These are phyloP conservation scores for Psittacula derbiana DNA, from an alignment of 2,797 vertebrate species.

Conservation along the genomic window DNA sequence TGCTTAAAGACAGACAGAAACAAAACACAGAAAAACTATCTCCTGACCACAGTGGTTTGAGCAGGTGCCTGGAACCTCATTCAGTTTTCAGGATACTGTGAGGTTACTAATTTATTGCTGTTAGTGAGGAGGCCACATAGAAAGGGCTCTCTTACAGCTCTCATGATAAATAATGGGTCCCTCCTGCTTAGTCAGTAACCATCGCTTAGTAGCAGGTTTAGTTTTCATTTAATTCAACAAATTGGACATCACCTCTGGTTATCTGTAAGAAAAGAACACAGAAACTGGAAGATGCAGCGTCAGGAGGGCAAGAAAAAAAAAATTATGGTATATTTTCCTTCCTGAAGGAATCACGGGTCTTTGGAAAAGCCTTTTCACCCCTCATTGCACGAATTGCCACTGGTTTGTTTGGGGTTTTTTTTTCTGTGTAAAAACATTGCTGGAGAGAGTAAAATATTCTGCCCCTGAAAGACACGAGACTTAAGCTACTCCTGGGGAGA, in stretches of 20 bases:
- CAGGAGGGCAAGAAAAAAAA: not conserved
- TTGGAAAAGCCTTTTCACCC: not conserved
- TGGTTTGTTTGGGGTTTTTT: not conserved
- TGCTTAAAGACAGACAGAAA: not conserved
- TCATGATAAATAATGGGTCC: not conserved
- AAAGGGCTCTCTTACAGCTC: not conserved
- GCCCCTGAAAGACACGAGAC: not conserved
- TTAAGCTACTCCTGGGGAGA: not conserved
- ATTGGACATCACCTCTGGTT: not conserved
- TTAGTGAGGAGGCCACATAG: not conserved
- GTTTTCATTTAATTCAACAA: slow-evolving; percentile 36
- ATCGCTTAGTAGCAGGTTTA: not conserved
- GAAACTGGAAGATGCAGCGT: not conserved
- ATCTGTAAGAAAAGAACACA: not conserved
- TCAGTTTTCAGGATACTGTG: not conserved
- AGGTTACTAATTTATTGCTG: slow-evolving; percentile 1
- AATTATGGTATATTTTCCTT: not conserved
- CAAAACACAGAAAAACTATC: not conserved
- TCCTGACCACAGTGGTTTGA: not conserved
- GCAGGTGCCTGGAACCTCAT: not conserved
- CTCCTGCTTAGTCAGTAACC: slow-evolving; percentile 31
- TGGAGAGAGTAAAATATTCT: not conserved
- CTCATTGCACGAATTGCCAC: not conserved
- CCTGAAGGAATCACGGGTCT: not conserved
- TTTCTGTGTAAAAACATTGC: not conserved